These are phyloP conservation scores for Drosophila neotestacea DNA, from an alignment of 2,888 invertebrate genomes.

Conservation along the genomic window DNA sequence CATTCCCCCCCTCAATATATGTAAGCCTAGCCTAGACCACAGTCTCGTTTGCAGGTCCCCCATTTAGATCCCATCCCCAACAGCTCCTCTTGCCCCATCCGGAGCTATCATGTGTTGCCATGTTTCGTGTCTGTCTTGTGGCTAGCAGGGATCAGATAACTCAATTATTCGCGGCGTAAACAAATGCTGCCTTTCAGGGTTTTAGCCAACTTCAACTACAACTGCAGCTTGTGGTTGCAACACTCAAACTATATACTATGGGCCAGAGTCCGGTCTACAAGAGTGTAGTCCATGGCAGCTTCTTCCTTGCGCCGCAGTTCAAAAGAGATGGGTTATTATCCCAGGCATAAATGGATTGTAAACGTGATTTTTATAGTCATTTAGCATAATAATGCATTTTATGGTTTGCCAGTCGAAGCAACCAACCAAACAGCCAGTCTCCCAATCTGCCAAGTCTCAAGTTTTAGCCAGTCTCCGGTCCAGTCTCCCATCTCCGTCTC, in stretches of 20 bases:
- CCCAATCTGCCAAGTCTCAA: slow-evolving; percentile 16
- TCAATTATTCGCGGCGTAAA: slow-evolving; percentile 84
- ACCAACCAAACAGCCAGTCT: slow-evolving; percentile 15
- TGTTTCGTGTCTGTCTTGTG: slow-evolving; percentile 64
- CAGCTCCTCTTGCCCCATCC: slow-evolving; percentile 4
- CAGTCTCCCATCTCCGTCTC: slow-evolving; percentile 2
- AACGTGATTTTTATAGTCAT: slow-evolving; percentile 85
- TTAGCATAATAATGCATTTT: slow-evolving; percentile 85
- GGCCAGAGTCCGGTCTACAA: slow-evolving; percentile 6
- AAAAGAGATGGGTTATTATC: slow-evolving; percentile 82
- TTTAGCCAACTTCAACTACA: slow-evolving; percentile 51
- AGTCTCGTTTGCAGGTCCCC: slow-evolving; percentile 54
- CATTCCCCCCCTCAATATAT: background rate
- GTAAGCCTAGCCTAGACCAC: slow-evolving; percentile 37
- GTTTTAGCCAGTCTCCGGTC: slow-evolving; percentile 1
- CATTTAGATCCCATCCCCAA: slow-evolving; percentile 7
- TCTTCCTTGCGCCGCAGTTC: slow-evolving; percentile 58
- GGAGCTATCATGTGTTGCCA: slow-evolving; percentile 24
- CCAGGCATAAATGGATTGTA: slow-evolving; percentile 84
- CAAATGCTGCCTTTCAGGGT: slow-evolving; percentile 81
- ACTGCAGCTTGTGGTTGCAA: slow-evolving; percentile 20
- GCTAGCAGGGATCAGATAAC: slow-evolving; percentile 83
- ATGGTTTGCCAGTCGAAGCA: slow-evolving; percentile 66
- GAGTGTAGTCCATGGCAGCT: slow-evolving; percentile 32
- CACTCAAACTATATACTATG: background rate